Evolutionary conservation across 2,797 vertebrate species (phyloP).

Genomic region (Peromyscus aztecus): DNA sequence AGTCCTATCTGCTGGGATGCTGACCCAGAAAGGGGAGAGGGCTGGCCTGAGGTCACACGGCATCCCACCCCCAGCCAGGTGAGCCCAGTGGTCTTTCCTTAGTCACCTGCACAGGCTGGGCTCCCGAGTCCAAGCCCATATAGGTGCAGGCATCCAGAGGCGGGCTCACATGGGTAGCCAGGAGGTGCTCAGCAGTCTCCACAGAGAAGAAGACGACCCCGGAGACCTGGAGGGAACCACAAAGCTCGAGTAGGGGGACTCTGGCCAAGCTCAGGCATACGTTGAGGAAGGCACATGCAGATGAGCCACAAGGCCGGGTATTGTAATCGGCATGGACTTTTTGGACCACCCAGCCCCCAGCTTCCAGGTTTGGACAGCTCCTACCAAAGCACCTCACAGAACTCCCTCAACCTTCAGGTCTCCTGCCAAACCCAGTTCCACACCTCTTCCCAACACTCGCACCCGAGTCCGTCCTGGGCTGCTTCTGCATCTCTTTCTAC

Average conservation of each 20-base stretch:
- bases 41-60: neutral
- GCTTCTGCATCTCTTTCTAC: neutral
- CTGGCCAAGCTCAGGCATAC: neutral
- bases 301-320: neutral
- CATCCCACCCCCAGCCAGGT: neutral
- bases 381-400: neutral
- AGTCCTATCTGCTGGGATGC: neutral
- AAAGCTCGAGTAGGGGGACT: neutral
- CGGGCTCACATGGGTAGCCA: conserved; percentile 93
- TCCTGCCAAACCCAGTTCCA: neutral
- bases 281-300: neutral
- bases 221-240: conserved; percentile 91
- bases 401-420: neutral
- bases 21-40: neutral
- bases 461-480: neutral
- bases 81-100: neutral
- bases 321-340: neutral
- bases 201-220: conserved; percentile 95
- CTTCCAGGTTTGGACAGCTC: neutral
- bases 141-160: conserved; percentile 97
- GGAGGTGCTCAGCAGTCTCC: conserved; percentile 92
- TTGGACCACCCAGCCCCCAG: neutral
- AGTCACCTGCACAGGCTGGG: conserved; percentile 94
- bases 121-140: conserved; percentile 96
- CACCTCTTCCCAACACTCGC: neutral